Base-by-base conservation (phyloP, 2,888 invertebrate genomes). In the Trissonchulus latispiculum region DNA sequence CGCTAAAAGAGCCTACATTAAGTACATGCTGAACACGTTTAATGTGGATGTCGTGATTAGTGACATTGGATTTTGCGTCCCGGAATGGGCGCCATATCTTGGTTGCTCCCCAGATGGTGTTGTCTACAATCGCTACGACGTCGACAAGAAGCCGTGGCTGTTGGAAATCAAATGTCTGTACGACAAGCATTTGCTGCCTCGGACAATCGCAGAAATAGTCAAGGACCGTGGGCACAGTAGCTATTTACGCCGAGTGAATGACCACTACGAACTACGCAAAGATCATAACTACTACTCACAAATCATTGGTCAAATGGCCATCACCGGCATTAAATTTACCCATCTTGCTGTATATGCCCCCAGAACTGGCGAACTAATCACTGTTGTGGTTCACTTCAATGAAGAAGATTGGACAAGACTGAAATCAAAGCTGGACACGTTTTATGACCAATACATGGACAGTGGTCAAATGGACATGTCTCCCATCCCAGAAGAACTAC, bases 81-180 rank as follows among this genome's bases (percentile, higher is more conserved):
- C 66, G 8, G 29, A 8, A 64, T 18, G 33, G 29, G 29, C 8
- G n/a, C 66, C 66, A 35, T 29, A 64, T 18, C 66, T 64, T 18
- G 66, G 66, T 18, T 18, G 32, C 8, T 15, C 66, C 8, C 66
- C 66, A 8, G 66, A 64, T n/a, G 66, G 66, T 15, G 15, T 64
- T 64, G 66, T 64, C 15, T n/a, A n/a, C n/a, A n/a, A n/a, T n/a
- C n/a, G n/a, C n/a, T n/a, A n/a, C n/a, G n/a, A n/a, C n/a, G n/a
- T n/a, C n/a, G 8, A 31, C 15, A 35, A 8, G 33, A n/a, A 64
- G 15, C 66, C 66, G 15, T 32, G n/a, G 33, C 32, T 64, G 18
- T 64, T 64, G 33, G 66, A 64, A 29, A 64, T 64, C 33, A 64
- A 64, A 35, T 64, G 66, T 64, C n/a, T 64, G 15, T n/a, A 64